These are phyloP conservation scores for Nymphalis io DNA, from an alignment of 1,140 invertebrate genomes.

Conservation along the genomic window DNA sequence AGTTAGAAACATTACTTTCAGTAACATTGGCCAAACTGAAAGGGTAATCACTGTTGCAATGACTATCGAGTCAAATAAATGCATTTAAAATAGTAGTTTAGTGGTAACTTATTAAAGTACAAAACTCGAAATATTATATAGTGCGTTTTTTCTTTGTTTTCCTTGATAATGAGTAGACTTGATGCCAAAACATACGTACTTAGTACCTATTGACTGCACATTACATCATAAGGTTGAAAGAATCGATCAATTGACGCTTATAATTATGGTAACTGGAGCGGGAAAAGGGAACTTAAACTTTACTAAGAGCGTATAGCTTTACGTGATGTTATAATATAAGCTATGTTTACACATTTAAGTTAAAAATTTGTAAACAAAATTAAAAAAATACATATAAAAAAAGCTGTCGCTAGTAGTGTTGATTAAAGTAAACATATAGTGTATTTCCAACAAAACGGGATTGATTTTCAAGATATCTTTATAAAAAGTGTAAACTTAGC, in stretches of 20 bases:
- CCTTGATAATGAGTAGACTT: slow-evolving; percentile 10
- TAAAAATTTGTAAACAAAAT: no score
- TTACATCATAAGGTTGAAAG: not conserved
- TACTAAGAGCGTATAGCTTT: no score
- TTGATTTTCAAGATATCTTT: not conserved
- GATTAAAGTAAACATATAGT: no score
- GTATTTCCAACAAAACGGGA: no score
- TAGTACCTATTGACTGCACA: no score
- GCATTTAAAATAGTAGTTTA: slow-evolving; percentile 75
- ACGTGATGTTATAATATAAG: no score
- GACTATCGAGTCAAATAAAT: slow-evolving; percentile 58
- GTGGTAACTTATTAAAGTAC: slow-evolving; percentile 60
- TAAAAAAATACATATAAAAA: no score
- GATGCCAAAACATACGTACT: slow-evolving; percentile 9
- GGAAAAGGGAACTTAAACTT: slow-evolving; percentile 10
- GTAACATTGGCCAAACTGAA: slow-evolving; percentile 49
- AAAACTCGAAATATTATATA: slow-evolving; percentile 62
- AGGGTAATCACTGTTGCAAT: slow-evolving; percentile 43
- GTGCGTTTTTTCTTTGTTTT: slow-evolving; percentile 11
- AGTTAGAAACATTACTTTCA: slow-evolving; percentile 46
- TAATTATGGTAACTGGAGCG: not conserved
- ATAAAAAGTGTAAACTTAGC: slow-evolving; percentile 15
- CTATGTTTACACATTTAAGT: not conserved
- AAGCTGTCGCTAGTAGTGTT: no score
- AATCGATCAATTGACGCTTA: no score